These are phyloP conservation scores for Globia sparganii DNA, from an alignment of 2,888 invertebrate genomes.

Conservation along the genomic window DNA sequence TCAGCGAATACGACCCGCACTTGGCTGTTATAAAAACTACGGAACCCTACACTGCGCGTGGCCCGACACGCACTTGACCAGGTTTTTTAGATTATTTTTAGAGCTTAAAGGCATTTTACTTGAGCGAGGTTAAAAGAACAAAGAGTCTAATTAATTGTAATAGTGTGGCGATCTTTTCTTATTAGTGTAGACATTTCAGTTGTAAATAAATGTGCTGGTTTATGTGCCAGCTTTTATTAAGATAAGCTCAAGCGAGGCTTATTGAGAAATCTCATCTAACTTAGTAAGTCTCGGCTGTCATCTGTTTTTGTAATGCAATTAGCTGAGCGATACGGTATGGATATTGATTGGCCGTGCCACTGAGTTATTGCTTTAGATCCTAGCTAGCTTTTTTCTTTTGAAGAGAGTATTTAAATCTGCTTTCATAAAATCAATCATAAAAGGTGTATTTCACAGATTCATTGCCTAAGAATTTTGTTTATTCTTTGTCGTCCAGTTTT, in stretches of 20 bases:
- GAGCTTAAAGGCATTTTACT: background rate
- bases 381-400: background rate
- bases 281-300: conserved; percentile 8
- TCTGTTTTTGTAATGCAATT: conserved; percentile 38
- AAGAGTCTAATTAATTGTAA: too few relatives aligned
- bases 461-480: too few relatives aligned
- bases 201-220: background rate
- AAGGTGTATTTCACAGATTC: too few relatives aligned
- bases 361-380: background rate
- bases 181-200: conserved; percentile 1
- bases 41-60: too few relatives aligned
- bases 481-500: too few relatives aligned
- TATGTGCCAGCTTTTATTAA: conserved; percentile 2
- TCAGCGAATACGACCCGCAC: too few relatives aligned
- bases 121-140: background rate
- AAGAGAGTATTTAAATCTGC: background rate
- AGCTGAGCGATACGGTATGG: conserved; percentile 8
- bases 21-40: too few relatives aligned
- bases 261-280: conserved; percentile 27
- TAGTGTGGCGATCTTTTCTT: too few relatives aligned
- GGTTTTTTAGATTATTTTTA: too few relatives aligned
- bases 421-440: too few relatives aligned
- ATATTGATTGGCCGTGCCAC: conserved; percentile 20
- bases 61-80: too few relatives aligned
- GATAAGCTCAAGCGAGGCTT: too few relatives aligned